Base-by-base conservation (phyloP, 2,113 vertebrate species). In the Ictalurus furcatus region DNA sequence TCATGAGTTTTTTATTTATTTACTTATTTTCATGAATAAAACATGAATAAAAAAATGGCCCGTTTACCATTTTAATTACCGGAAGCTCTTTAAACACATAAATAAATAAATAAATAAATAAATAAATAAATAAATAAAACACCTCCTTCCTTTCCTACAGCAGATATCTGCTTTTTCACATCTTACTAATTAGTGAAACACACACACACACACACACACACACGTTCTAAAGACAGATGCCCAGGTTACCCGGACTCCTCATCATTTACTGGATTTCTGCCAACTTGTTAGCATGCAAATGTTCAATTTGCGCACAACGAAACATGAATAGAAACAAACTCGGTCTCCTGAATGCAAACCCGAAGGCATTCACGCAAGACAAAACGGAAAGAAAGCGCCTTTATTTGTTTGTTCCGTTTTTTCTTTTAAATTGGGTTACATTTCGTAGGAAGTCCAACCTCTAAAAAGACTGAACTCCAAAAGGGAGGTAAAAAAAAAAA, bases 231-330 rank as follows among this genome's bases (percentile, higher is more conserved):
- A 34, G 7, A 59, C 6, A 74, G 56, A 48, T 17, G 40, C 59
- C 4, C 54, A 11, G 1, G 21, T 54, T 54, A 65, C 44, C 28
- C 30, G 34, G 34, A 6, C 59, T 54, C 85, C 21, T 8, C 58
- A 34, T 63, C 37, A 11, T 44, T 82, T 82, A 34, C 34, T 58
- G 54, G 80, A 82, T 82, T 37, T 21, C n/a, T 59, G 56, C 54
- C 30, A 61, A 21, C 19, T 82, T 59, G 80, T 82, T 59, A 37
- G 80, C 54, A 82, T 82, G n/a, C 30, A 82, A 82, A 82, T 82
- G 14, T 58, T 82, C n/a, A 16, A 56, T n/a, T 80, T 56, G 1
- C 8, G n/a, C n/a, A 23, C 8, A 19, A 82, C 0, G 79, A 81
- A 56, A 58, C 79, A 58, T 34, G 79, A 81, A 81, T 12, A 56